A percentile compares a stretch with the other conserved stretches of the same genome.
These are phyloP conservation scores for Elymnias hypermnestra DNA, from an alignment of 1,140 invertebrate genomes.

Conservation along the genomic window DNA sequence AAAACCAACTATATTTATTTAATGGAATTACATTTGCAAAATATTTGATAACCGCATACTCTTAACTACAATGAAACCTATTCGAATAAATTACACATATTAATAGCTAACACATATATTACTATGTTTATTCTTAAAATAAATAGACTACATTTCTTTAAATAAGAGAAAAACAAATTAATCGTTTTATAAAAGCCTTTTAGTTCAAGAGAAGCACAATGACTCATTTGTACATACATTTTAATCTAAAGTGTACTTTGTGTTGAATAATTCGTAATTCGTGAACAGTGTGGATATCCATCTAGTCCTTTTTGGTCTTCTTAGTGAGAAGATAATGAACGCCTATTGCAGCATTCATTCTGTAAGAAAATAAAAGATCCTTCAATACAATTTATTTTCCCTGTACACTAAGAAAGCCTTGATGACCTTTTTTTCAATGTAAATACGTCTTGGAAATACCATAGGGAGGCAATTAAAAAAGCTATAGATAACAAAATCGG, in stretches of 20 bases:
- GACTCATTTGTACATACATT: slow-evolving; percentile 1
- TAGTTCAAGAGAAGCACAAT: background rate
- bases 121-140: slow-evolving; percentile 9
- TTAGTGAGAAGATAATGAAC: slow-evolving; percentile 56
- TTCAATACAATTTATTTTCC: too few species aligned
- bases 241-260: slow-evolving; percentile 13
- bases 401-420: too few species aligned
- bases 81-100: slow-evolving; percentile 41
- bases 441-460: too few species aligned
- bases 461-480: too few species aligned
- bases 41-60: slow-evolving; percentile 30
- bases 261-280: slow-evolving; percentile 15
- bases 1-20: slow-evolving; percentile 44
- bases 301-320: slow-evolving; percentile 45
- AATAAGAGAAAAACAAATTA: background rate
- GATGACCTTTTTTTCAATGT: too few species aligned
- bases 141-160: slow-evolving; percentile 5
- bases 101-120: slow-evolving; percentile 27
- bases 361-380: slow-evolving; percentile 33
- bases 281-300: slow-evolving; percentile 7
- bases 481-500: too few species aligned
- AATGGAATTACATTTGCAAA: slow-evolving; percentile 46
- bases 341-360: slow-evolving; percentile 53
- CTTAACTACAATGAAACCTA: slow-evolving; percentile 49
- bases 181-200: slow-evolving; percentile 15